Conservation (phyloP, 2,888 invertebrate species). For the Tolmerus cingulatus region DNA sequence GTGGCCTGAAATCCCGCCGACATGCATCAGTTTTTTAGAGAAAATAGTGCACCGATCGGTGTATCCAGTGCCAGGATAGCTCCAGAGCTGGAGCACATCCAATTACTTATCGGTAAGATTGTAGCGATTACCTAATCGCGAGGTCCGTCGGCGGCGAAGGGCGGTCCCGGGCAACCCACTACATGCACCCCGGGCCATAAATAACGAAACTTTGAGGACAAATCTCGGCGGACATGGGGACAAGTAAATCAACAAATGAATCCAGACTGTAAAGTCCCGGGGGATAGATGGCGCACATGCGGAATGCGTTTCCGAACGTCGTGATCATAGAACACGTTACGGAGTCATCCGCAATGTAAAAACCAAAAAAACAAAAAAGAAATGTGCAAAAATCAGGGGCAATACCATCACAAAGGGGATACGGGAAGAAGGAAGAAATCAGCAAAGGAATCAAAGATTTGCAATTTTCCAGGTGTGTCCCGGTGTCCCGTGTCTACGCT, state of each 20-base stretch:
- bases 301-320: constrained; percentile 37
- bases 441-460: constrained; percentile 15
- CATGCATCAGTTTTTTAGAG: constrained; percentile 35
- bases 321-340: constrained; percentile 37
- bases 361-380: background rate
- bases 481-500: background rate
- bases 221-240: constrained; percentile 34
- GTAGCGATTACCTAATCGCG: constrained; percentile 19
- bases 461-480: constrained; percentile 36
- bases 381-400: background rate
- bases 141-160: background rate
- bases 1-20: constrained; percentile 33
- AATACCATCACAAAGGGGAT: background rate
- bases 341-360: constrained; percentile 28
- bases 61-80: background rate
- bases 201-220: constrained; percentile 38
- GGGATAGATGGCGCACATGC: constrained; percentile 25
- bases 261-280: constrained; percentile 4
- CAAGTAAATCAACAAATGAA: constrained; percentile 40
- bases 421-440: background rate
- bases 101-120: constrained; percentile 25
- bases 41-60: constrained; percentile 29
- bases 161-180: background rate
- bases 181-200: constrained; percentile 21
- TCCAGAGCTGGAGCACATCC: background rate